phyloP scores from a whole-genome alignment of 2,888 invertebrate genomes.

The Emesis russula region DNA sequence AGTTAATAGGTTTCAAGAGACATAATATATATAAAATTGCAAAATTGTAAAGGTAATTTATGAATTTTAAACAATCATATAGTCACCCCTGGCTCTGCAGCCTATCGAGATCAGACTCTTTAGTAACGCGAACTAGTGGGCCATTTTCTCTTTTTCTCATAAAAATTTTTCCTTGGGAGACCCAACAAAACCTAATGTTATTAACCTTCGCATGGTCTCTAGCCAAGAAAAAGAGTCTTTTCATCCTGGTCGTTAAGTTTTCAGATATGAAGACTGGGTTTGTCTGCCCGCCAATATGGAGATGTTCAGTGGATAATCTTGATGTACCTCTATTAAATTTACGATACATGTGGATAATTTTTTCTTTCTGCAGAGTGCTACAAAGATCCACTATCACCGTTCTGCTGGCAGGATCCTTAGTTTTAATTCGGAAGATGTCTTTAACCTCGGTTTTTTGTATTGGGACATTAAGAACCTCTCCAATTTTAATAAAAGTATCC shows the following conservation, averaged over 20 bases:
- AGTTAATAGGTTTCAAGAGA: background rate
- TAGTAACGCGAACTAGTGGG: background rate
- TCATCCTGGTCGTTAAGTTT: no score
- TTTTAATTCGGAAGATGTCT: slow-evolving; percentile 47
- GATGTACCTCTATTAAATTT: no score
- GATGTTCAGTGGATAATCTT: slow-evolving; percentile 19
- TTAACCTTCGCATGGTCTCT: no score
- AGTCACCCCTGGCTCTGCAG: background rate
- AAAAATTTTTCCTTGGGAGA: background rate
- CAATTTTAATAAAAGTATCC: slow-evolving; percentile 8
- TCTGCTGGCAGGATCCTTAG: slow-evolving; percentile 32
- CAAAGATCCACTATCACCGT: slow-evolving; percentile 54
- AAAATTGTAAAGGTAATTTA: background rate
- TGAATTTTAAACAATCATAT: background rate
- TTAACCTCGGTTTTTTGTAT: slow-evolving; percentile 28
- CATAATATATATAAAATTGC: background rate
- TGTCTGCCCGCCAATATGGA: background rate
- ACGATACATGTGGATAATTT: no score
- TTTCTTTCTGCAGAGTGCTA: slow-evolving; percentile 51
- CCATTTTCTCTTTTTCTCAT: slow-evolving; percentile 11
- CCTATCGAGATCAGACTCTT: no score
- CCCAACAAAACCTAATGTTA: no score
- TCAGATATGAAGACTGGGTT: background rate
- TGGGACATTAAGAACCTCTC: slow-evolving; percentile 24
- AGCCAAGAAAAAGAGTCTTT: no score